These are phyloP conservation scores for Leucophora obtusa DNA, from an alignment of 2,888 invertebrate species.

Conservation along the genomic window DNA sequence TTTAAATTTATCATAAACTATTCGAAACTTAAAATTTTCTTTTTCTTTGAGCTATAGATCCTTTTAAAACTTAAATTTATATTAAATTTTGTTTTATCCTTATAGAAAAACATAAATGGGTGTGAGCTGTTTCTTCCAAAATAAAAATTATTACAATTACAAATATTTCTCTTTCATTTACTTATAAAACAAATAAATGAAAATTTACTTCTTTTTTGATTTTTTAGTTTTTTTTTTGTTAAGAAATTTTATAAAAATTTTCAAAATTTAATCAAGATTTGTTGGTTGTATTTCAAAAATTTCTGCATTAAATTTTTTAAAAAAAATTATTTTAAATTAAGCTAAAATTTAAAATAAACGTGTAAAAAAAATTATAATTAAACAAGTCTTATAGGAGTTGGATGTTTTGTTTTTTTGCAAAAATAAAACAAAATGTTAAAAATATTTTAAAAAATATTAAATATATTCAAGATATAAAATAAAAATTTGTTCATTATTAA, in stretches of 20 bases:
- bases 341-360: constrained; percentile 23
- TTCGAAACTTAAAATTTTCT: no score
- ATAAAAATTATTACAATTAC: background rate
- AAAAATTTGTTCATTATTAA: constrained; percentile 19
- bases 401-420: constrained; percentile 21
- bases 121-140: background rate
- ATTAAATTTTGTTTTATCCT: background rate
- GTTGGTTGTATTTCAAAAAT: background rate
- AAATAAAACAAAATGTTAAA: constrained; percentile 22
- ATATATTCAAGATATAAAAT: constrained; percentile 4
- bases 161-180: constrained; percentile 40
- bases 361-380: constrained; percentile 21
- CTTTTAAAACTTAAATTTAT: background rate
- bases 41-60: background rate
- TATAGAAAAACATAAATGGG: background rate
- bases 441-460: constrained; percentile 3
- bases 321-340: constrained; percentile 20
- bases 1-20: no score
- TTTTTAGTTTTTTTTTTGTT: constrained; percentile 44
- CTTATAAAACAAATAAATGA: constrained; percentile 62
- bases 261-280: constrained; percentile 1
- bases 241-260: constrained; percentile 31
- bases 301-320: no score
- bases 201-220: constrained; percentile 23
- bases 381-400: constrained; percentile 50